Percentiles rank a stretch among this genome's conserved stretches.
These are phyloP conservation scores for Drosophila auraria DNA, from an alignment of 1,140 invertebrate species.

Conservation along the genomic window DNA sequence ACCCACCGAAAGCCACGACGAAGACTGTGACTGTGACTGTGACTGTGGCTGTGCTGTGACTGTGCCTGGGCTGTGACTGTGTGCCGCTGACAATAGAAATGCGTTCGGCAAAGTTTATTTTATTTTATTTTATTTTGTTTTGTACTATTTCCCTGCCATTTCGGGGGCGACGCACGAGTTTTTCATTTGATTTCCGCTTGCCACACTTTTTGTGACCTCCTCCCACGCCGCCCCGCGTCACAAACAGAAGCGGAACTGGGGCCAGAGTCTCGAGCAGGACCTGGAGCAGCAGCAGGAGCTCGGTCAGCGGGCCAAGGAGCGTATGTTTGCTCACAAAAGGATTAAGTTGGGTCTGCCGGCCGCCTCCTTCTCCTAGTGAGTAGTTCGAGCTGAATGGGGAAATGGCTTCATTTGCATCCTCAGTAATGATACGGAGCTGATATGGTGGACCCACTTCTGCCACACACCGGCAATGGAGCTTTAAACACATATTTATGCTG, in stretches of 20 bases:
- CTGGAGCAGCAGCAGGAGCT: conserved; percentile 6
- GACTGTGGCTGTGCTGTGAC: not conserved
- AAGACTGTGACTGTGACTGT: conserved; percentile 22
- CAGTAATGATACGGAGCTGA: conserved; percentile 51
- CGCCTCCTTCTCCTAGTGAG: not conserved
- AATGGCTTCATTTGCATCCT: conserved; percentile 70
- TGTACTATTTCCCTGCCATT: conserved; percentile 51
- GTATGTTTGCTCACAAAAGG: conserved; percentile 77
- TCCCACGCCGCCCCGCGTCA: not conserved
- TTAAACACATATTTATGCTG: conserved; percentile 32
- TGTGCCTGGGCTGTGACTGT: not conserved
- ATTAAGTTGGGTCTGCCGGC: conserved; percentile 62
- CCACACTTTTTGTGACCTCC: conserved; percentile 64
- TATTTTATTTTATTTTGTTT: conserved; percentile 29
- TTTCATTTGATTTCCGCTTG: conserved; percentile 80
- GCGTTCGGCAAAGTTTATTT: conserved; percentile 71
- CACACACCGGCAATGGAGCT: conserved; percentile 5
- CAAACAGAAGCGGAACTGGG: conserved; percentile 17
- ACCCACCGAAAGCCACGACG: conserved; percentile 45
- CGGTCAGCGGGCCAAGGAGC: conserved; percentile 37
- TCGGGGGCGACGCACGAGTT: conserved; percentile 53
- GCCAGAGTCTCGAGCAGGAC: conserved; percentile 23
- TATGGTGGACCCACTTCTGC: conserved; percentile 14
- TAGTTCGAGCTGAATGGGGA: conserved; percentile 40
- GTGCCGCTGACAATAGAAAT: conserved; percentile 76